Percentiles rank a stretch among this genome's conserved stretches.
Evolutionary conservation across 2,797 vertebrate genomes (phyloP).

Genomic region (Ibycter americanus): DNA sequence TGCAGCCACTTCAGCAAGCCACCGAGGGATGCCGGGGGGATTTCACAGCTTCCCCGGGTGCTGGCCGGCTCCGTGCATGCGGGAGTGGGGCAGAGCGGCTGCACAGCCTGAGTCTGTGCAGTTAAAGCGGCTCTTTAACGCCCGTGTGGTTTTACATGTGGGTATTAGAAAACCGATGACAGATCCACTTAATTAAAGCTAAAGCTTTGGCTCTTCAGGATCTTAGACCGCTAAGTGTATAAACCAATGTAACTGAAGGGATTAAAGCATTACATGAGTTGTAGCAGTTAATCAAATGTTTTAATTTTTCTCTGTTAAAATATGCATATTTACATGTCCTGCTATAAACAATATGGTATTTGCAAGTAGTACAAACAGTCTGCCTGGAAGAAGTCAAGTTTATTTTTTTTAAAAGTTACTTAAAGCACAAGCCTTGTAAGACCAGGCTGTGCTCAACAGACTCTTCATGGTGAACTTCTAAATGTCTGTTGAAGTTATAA

Average conservation of each 20-base stretch:
- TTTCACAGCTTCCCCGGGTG: background rate
- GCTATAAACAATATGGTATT: background rate
- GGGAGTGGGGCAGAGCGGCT: background rate
- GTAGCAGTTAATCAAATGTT: background rate
- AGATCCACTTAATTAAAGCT: constrained; percentile 4
- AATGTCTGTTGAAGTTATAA: background rate
- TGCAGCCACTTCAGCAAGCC: background rate
- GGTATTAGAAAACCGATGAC: background rate
- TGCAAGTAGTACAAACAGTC: background rate
- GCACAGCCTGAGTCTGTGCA: background rate
- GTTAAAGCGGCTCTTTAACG: background rate
- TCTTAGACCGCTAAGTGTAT: background rate
- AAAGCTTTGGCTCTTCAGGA: background rate
- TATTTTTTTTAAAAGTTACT: background rate
- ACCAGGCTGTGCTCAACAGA: background rate
- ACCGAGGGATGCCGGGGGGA: background rate
- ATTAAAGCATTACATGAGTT: background rate
- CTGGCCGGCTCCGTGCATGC: background rate
- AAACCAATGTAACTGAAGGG: background rate
- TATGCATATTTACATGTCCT: background rate
- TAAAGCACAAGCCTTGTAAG: background rate
- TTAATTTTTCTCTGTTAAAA: background rate
- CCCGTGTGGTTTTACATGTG: rapidly evolving
- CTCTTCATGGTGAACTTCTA: background rate
- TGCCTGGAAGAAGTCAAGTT: background rate